Conservation (phyloP, 2,888 invertebrate genomes). For the Protodeltote pygarga region DNA sequence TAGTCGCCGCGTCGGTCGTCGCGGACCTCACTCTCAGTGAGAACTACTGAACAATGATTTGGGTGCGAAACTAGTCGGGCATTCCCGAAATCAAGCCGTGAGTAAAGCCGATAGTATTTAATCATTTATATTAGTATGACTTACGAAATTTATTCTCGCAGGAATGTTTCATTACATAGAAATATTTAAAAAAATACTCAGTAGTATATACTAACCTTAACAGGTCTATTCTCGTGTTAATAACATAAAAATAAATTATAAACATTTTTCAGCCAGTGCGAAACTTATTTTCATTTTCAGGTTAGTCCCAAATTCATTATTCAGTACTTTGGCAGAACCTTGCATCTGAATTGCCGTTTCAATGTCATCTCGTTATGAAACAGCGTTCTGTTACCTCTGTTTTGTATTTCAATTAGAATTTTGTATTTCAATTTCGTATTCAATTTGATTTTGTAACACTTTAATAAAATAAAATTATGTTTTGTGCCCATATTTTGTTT, state of each 20-base stretch:
- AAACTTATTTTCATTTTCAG: slow-evolving; percentile 41
- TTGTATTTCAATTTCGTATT: slow-evolving; percentile 35
- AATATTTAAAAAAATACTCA: neutral
- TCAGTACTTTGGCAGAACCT: slow-evolving; percentile 31
- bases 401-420: slow-evolving; percentile 37
- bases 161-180: neutral
- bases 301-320: slow-evolving; percentile 44
- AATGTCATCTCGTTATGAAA: slow-evolving; percentile 27
- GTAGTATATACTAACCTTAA: slow-evolving; percentile 11
- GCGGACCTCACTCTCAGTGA: no score
- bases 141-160: no score
- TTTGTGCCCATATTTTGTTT: no score
- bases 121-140: no score
- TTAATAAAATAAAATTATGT: slow-evolving; percentile 13
- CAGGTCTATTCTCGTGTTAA: no score
- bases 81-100: no score
- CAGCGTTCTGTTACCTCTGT: slow-evolving; percentile 10
- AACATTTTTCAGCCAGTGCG: no score
- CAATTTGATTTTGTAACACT: slow-evolving; percentile 25
- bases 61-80: no score
- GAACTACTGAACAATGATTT: no score
- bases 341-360: slow-evolving; percentile 38
- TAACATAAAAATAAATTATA: no score
- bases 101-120: no score
- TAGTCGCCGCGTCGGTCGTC: no score